Evolutionary conservation across 1,140 invertebrate genomes (phyloP), one percentile per base, ranked within the genome.

Genomic region (Physella acuta): DNA sequence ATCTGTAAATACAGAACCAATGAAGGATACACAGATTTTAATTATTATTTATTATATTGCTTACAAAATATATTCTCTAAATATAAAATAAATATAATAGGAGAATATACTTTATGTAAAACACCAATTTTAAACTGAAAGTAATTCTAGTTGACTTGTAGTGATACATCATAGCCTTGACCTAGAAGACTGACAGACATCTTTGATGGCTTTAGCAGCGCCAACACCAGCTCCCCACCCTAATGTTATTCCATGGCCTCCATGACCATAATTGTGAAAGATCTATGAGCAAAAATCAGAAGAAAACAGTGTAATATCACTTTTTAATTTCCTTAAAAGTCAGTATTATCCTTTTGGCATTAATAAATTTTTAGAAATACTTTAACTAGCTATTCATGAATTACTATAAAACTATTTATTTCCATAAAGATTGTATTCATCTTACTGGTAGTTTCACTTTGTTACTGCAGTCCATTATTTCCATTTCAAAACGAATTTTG

Each of bases 261-360:
- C 93, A 80, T 97, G 94, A 3, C 94, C 95, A 81, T 97, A 97
- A 83, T 95, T 94, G 82, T 97, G 94, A 0, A 97, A 90, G 33
- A 81, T 73, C 80, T 82, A 69, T 20, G 39, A 61, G 2, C n/a
- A n/a, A n/a, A n/a, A n/a, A n/a, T n/a, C n/a, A n/a, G n/a, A n/a
- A n/a, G n/a, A n/a, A n/a, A n/a, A n/a, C n/a, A n/a, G n/a, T n/a
- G n/a, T n/a, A n/a, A n/a, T n/a, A n/a, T n/a, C n/a, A n/a, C n/a
- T n/a, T n/a, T n/a, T n/a, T n/a, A n/a, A n/a, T n/a, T n/a, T n/a
- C n/a, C n/a, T n/a, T n/a, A n/a, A n/a, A n/a, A n/a, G n/a, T n/a
- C n/a, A n/a, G n/a, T n/a, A n/a, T n/a, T n/a, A n/a, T n/a, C n/a
- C n/a, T n/a, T n/a, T n/a, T n/a, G n/a, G n/a, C n/a, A n/a, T n/a